Conservation (phyloP, 2,888 invertebrate species). For the Strigamia crassipes region DNA sequence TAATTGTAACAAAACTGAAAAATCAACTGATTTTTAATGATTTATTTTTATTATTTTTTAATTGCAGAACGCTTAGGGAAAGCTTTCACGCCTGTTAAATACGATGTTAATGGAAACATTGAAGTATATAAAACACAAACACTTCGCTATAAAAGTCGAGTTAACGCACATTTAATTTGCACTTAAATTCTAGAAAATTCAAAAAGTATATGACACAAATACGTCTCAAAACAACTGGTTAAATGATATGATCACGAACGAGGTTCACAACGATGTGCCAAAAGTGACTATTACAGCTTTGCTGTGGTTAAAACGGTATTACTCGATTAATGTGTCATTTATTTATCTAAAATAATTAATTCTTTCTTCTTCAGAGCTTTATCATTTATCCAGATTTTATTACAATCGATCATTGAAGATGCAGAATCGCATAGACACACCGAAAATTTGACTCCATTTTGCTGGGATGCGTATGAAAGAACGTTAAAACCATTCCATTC, state of each 20-base stretch:
- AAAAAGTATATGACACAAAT: conserved; percentile 53
- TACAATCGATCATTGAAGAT: conserved; percentile 65
- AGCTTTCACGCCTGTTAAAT: conserved; percentile 73
- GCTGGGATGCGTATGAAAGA: conserved; percentile 71
- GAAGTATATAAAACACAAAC: conserved; percentile 61
- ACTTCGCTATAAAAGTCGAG: conserved; percentile 47
- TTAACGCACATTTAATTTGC: not conserved
- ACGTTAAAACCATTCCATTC: conserved; percentile 75
- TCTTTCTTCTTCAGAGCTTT: conserved; percentile 64
- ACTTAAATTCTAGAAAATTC: conserved; percentile 55
- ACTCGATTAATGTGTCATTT: not conserved
- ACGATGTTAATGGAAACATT: conserved; percentile 78
- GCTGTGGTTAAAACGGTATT: conserved; percentile 75
- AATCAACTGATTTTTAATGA: not conserved
- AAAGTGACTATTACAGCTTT: conserved; percentile 67
- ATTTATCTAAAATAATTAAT: not conserved
- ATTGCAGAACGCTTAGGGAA: conserved; percentile 74
- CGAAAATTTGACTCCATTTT: conserved; percentile 68
- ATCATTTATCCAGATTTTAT: conserved; percentile 67
- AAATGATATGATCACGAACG: conserved; percentile 70
- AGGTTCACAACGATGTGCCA: conserved; percentile 64
- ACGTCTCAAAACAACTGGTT: conserved; percentile 65
- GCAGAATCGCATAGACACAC: conserved; percentile 61
- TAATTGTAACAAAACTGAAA: conserved; percentile 57
- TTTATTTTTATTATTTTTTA: conserved; percentile 41